Percentiles rank a stretch among this genome's conserved stretches.
These are phyloP conservation scores for Panzeria rudis DNA, from an alignment of 2,888 invertebrate species.

Conservation along the genomic window DNA sequence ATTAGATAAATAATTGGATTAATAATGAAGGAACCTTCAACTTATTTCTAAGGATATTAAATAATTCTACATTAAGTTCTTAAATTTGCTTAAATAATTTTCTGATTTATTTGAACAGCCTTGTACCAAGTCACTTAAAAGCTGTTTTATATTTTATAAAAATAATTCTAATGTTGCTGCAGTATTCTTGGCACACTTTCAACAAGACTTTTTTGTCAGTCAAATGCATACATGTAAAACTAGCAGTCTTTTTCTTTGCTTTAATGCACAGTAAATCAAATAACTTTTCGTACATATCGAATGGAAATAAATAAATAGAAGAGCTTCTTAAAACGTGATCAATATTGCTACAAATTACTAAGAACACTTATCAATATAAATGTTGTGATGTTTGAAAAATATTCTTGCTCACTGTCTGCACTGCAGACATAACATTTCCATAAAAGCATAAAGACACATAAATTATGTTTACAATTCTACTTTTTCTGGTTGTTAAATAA, in stretches of 20 bases:
- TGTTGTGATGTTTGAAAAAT: not conserved
- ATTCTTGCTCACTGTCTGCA: conserved; percentile 40
- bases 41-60: not conserved
- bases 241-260: conserved; percentile 10
- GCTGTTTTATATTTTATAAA: conserved; percentile 34
- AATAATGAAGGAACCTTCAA: no score
- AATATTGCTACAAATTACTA: no score
- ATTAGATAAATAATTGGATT: no score
- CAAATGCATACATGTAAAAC: not conserved
- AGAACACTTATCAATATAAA: not conserved
- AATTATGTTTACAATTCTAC: conserved; percentile 78
- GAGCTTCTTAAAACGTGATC: no score
- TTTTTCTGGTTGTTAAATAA: conserved; percentile 14
- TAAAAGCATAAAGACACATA: conserved; percentile 76
- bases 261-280: not conserved
- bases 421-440: conserved; percentile 71
- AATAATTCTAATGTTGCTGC: conserved; percentile 40
- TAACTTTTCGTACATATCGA: not conserved
- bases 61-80: no score
- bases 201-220: conserved; percentile 28
- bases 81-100: not conserved
- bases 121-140: not conserved
- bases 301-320: not conserved
- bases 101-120: not conserved
- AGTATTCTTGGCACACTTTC: conserved; percentile 43